Evolutionary conservation across 2,113 vertebrate genomes (phyloP).

Genomic region (Jaculus jaculus): DNA sequence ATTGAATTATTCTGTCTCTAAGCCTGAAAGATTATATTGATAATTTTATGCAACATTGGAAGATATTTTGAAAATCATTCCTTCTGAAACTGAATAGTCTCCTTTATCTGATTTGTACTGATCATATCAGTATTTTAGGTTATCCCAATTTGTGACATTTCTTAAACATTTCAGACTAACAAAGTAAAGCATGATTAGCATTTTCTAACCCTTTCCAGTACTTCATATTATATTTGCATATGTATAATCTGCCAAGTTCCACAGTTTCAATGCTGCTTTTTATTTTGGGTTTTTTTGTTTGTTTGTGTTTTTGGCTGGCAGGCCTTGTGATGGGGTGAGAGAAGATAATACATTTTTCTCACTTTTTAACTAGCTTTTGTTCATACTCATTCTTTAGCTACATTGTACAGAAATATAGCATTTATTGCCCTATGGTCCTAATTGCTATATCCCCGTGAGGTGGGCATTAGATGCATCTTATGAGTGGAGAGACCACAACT

Average conservation of each 20-base stretch:
- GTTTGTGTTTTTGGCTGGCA: slow-evolving; percentile 63
- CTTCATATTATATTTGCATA: slow-evolving; percentile 75
- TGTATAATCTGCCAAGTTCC: slow-evolving; percentile 68
- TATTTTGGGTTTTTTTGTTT: slow-evolving; percentile 39
- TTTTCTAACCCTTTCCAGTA: slow-evolving; percentile 76
- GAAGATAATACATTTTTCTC: slow-evolving; percentile 76
- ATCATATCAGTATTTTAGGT: slow-evolving; percentile 61
- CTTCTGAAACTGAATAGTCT: slow-evolving; percentile 59
- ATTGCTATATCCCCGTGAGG: slow-evolving; percentile 22
- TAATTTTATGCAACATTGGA: slow-evolving; percentile 55
- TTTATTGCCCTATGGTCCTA: slow-evolving; percentile 38
- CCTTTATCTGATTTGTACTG: slow-evolving; percentile 68
- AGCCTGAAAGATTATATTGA: slow-evolving; percentile 46
- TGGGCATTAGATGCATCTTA: slow-evolving; percentile 34
- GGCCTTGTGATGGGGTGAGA: slow-evolving; percentile 72
- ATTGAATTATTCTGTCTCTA: slow-evolving; percentile 37
- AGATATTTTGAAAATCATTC: slow-evolving; percentile 62
- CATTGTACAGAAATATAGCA: slow-evolving; percentile 53
- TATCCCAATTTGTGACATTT: slow-evolving; percentile 68
- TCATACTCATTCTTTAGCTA: slow-evolving; percentile 62
- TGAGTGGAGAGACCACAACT: slow-evolving; percentile 21
- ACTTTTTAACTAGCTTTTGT: slow-evolving; percentile 68
- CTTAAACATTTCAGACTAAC: slow-evolving; percentile 69
- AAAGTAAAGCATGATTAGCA: slow-evolving; percentile 75
- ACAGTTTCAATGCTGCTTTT: not conserved